These are phyloP conservation scores for Vireo altiloquus DNA, from an alignment of 2,113 vertebrate genomes.

Conservation along the genomic window DNA sequence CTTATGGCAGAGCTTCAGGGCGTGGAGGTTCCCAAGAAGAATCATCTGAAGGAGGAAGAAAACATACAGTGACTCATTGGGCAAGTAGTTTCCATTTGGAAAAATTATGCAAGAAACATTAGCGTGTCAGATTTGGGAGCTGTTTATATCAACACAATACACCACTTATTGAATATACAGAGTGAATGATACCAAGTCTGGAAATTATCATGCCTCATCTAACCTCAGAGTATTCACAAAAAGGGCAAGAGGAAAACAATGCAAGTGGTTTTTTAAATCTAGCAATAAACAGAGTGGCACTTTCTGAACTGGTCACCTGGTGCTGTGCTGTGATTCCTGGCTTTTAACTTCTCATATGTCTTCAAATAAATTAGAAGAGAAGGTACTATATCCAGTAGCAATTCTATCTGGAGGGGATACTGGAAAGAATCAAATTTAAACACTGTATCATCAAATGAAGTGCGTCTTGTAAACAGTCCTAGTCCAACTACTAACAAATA, in stretches of 20 bases:
- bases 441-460: neutral
- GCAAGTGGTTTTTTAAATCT: neutral
- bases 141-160: neutral
- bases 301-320: neutral
- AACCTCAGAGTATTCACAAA: neutral
- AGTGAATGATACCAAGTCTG: neutral
- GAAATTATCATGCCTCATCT: neutral
- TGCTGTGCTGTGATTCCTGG: neutral
- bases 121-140: neutral
- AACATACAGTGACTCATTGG: slow-evolving; percentile 5
- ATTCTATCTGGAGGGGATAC: neutral
- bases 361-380: neutral
- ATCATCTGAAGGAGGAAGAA: neutral
- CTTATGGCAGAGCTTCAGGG: neutral
- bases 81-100: slow-evolving; percentile 21
- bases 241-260: neutral
- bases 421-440: neutral
- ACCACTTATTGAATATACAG: neutral
- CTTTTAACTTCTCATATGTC: neutral
- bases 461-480: neutral
- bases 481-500: neutral
- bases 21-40: neutral
- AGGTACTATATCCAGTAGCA: neutral
- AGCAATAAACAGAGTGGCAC: neutral
- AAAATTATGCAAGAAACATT: slow-evolving; percentile 21